phyloP scores from a whole-genome alignment of 2,797 vertebrate species.

The Tokudaia muenninki region DNA sequence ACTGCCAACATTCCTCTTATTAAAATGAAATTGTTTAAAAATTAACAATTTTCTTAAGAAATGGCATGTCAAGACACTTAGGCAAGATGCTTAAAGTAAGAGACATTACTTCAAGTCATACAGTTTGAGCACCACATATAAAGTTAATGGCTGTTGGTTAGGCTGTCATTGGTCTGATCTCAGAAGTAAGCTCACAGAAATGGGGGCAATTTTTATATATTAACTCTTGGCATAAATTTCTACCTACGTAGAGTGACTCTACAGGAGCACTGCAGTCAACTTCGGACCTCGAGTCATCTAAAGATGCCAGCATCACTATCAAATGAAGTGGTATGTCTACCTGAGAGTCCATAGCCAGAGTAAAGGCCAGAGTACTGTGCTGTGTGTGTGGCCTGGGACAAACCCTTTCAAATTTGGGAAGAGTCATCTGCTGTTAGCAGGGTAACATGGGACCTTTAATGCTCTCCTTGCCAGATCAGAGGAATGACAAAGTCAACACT shows the following conservation, averaged over 20 bases:
- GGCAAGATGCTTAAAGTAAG: not conserved
- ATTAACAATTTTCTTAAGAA: slow-evolving; percentile 40
- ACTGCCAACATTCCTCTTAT: not conserved
- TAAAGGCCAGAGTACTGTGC: not conserved
- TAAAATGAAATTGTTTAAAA: slow-evolving; percentile 54
- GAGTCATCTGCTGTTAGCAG: slow-evolving; percentile 17
- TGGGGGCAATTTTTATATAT: not conserved
- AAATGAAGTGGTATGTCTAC: not conserved
- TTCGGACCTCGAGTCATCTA: not conserved
- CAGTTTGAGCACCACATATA: slow-evolving; percentile 26
- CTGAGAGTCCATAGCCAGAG: not conserved
- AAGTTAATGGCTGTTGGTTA: not conserved
- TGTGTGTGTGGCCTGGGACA: not conserved
- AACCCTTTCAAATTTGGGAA: not conserved
- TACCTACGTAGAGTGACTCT: not conserved
- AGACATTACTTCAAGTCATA: slow-evolving; percentile 43
- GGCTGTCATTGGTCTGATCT: not conserved
- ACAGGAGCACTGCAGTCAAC: not conserved
- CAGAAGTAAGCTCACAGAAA: not conserved
- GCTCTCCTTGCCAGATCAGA: not conserved
- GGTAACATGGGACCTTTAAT: not conserved
- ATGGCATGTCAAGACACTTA: slow-evolving; percentile 1
- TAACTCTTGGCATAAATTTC: not conserved
- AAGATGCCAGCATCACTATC: not conserved
- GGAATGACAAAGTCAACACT: slow-evolving; percentile 32